Conservation (phyloP, 1,140 invertebrate genomes). For the Coenobita brevimanus region DNA sequence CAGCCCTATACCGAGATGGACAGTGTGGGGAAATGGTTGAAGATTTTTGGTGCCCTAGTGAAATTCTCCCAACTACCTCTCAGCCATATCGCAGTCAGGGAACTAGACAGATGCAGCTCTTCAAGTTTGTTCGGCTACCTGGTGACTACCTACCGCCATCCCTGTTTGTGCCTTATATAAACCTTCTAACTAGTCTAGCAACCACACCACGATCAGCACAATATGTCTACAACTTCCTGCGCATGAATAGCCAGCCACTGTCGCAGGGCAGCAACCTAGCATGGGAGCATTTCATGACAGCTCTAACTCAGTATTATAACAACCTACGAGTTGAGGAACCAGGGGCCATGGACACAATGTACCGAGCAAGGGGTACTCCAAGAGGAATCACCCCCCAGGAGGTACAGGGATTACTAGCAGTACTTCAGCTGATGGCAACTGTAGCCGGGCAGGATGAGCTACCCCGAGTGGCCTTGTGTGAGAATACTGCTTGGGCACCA, state of each 20-base stretch:
- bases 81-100: conserved; percentile 56
- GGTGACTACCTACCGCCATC: conserved; percentile 89
- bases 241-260: conserved; percentile 79
- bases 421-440: conserved; percentile 83
- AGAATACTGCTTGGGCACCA: conserved; percentile 89
- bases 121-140: conserved; percentile 92
- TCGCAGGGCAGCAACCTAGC: conserved; percentile 77
- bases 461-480: conserved; percentile 74
- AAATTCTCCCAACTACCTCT: conserved; percentile 71
- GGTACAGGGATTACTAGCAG: conserved; percentile 88
- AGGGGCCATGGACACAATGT: conserved; percentile 78
- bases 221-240: conserved; percentile 90
- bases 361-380: conserved; percentile 75
- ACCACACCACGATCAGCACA: conserved; percentile 82
- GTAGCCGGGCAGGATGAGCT: conserved; percentile 78
- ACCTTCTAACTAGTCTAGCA: conserved; percentile 88
- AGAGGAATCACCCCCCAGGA: conserved; percentile 87
- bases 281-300: conserved; percentile 93
- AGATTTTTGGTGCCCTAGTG: conserved; percentile 88
- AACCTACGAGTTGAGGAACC: conserved; percentile 81
- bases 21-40: conserved; percentile 81
- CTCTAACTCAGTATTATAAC: conserved; percentile 82
- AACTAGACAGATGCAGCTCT: conserved; percentile 81
- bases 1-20: conserved; percentile 86
- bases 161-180: conserved; percentile 89